Evolutionary conservation across 2,797 vertebrate genomes (phyloP).

Genomic region (Apogon talboti): DNA sequence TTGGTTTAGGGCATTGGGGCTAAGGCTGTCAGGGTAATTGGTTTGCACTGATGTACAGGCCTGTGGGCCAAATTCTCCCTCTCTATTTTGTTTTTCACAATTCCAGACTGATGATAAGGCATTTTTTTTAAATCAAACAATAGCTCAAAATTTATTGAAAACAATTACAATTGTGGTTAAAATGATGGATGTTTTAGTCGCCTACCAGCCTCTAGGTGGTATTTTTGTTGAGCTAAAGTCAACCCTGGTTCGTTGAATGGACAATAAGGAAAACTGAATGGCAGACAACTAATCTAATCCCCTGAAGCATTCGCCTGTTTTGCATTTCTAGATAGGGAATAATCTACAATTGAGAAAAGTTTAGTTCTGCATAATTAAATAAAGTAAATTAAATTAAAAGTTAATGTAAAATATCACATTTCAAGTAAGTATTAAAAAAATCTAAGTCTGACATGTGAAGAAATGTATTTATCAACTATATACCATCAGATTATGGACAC

Average conservation of each 20-base stretch:
- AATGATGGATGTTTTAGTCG: conserved; percentile 12
- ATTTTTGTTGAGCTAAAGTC: conserved; percentile 24
- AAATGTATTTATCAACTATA: neutral
- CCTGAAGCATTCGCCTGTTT: conserved; percentile 17
- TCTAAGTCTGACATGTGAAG: no score
- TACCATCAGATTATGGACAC: neutral
- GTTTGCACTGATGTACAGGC: conserved; percentile 58
- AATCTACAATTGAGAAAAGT: conserved; percentile 16
- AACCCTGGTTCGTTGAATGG: conserved; percentile 1
- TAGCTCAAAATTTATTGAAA: conserved; percentile 37
- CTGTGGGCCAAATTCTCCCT: conserved; percentile 46
- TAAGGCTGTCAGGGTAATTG: conserved; percentile 71
- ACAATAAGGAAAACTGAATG: conserved; percentile 23
- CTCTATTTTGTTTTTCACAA: conserved; percentile 46
- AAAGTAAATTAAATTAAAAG: conserved; percentile 11
- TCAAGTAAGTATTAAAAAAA: conserved; percentile 1
- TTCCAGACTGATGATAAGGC: conserved; percentile 39
- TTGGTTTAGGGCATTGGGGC: conserved; percentile 62
- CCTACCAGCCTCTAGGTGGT: conserved; percentile 27
- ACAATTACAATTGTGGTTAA: conserved; percentile 35
- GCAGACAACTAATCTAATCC: conserved; percentile 6
- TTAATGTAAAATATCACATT: neutral
- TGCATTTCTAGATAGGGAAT: neutral
- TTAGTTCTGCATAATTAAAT: conserved; percentile 13
- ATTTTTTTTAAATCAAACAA: conserved; percentile 38